These are phyloP conservation scores for Andrena haemorrhoa DNA, from an alignment of 2,888 invertebrate species.

Conservation along the genomic window DNA sequence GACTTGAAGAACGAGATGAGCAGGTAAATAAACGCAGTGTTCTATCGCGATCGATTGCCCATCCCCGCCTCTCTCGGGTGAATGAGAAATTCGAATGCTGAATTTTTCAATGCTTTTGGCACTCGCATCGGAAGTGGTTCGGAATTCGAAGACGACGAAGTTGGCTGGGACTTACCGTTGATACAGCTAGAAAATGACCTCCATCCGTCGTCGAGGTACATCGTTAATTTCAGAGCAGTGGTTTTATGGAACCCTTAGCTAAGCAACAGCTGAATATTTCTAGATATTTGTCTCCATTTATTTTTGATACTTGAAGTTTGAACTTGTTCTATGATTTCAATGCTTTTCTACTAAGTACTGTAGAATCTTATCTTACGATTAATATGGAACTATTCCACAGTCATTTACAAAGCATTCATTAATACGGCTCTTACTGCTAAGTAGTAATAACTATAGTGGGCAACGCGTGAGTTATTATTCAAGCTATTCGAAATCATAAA, in stretches of 20 bases:
- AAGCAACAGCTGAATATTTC: background rate
- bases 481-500: no score
- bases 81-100: slow-evolving; percentile 77
- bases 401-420: no score
- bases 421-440: no score
- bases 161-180: slow-evolving; percentile 88
- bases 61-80: background rate
- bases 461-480: no score
- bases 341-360: no score
- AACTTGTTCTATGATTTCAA: no score
- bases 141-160: slow-evolving; percentile 86
- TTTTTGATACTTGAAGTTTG: no score
- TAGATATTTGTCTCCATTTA: background rate
- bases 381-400: no score
- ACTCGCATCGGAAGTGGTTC: slow-evolving; percentile 84
- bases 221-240: slow-evolving; percentile 19
- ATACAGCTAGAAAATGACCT: slow-evolving; percentile 85
- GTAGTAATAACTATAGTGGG: no score
- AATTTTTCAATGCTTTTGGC: slow-evolving; percentile 83
- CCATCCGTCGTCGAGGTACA: slow-evolving; percentile 83
- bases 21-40: slow-evolving; percentile 81
- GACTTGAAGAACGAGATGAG: slow-evolving; percentile 85
- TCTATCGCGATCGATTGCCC: background rate
- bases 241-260: slow-evolving; percentile 1
- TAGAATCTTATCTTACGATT: no score